Conservation (phyloP, 2,888 invertebrate genomes). For the Pseudeuparius sepicola region DNA sequence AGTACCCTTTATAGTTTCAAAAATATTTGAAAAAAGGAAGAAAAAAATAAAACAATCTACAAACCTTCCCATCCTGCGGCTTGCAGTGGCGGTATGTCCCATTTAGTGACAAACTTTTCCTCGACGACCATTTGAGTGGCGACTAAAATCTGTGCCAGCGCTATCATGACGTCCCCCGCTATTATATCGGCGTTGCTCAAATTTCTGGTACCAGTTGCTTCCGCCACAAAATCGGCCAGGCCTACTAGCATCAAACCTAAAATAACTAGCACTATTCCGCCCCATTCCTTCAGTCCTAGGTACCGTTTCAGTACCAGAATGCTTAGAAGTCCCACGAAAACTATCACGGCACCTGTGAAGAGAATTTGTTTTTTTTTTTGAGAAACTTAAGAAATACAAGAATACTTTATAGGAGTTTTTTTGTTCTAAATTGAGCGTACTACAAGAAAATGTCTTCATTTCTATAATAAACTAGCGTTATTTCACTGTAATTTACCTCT, state of each 20-base stretch:
- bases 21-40: background rate
- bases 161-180: conserved; percentile 68
- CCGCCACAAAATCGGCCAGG: conserved; percentile 55
- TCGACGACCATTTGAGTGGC: conserved; percentile 92
- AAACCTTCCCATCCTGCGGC: conserved; percentile 91
- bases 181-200: conserved; percentile 60
- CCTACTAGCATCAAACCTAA: conserved; percentile 67
- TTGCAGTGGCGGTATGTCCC: conserved; percentile 81
- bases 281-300: conserved; percentile 60
- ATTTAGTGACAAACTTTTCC: conserved; percentile 76
- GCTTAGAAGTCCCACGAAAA: conserved; percentile 84
- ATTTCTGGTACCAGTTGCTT: conserved; percentile 32
- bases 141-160: conserved; percentile 69
- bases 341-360: conserved; percentile 62
- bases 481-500: too few relatives aligned
- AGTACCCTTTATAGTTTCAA: background rate
- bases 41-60: too few relatives aligned
- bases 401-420: too few relatives aligned
- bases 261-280: conserved; percentile 63
- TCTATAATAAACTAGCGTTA: too few relatives aligned
- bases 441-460: too few relatives aligned
- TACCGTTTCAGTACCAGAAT: conserved; percentile 63
- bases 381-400: too few relatives aligned
- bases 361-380: too few relatives aligned
- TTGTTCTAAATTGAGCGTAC: too few relatives aligned